phyloP scores from a whole-genome alignment of 2,888 invertebrate species.

The Chorisops tibialis region DNA sequence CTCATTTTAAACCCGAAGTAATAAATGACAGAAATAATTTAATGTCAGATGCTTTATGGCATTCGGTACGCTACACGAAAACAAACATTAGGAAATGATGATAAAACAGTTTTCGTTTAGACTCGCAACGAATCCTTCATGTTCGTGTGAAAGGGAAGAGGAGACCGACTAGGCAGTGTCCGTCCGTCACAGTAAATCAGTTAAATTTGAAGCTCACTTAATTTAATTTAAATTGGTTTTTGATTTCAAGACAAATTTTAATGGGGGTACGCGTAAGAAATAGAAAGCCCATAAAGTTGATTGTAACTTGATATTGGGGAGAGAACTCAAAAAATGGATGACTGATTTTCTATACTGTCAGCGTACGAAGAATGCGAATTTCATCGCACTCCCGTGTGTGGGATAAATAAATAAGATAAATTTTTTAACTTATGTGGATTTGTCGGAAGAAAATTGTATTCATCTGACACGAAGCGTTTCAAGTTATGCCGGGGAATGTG shows the following conservation, averaged over 20 bases:
- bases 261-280: background rate
- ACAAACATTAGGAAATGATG: conserved; percentile 12
- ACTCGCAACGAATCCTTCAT: background rate
- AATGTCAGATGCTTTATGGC: conserved; percentile 28
- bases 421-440: no score
- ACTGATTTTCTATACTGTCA: no score
- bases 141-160: background rate
- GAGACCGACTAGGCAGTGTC: background rate
- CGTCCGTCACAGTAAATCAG: conserved; percentile 11
- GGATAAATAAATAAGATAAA: no score
- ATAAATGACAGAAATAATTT: conserved; percentile 31
- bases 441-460: no score
- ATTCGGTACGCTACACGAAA: conserved; percentile 1
- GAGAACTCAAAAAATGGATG: no score
- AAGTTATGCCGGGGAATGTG: no score
- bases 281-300: background rate
- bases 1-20: conserved; percentile 28
- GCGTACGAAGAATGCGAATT: no score
- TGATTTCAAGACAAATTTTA: conserved; percentile 9
- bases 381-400: no score
- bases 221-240: conserved; percentile 15
- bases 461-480: no score
- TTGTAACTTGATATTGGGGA: no score
- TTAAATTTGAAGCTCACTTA: conserved; percentile 10
- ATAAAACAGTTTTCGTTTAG: background rate